A percentile compares a stretch with the other conserved stretches of the same genome.
These are phyloP conservation scores for Pogonophryne albipinna DNA, from an alignment of 2,797 vertebrate species.

Conservation along the genomic window DNA sequence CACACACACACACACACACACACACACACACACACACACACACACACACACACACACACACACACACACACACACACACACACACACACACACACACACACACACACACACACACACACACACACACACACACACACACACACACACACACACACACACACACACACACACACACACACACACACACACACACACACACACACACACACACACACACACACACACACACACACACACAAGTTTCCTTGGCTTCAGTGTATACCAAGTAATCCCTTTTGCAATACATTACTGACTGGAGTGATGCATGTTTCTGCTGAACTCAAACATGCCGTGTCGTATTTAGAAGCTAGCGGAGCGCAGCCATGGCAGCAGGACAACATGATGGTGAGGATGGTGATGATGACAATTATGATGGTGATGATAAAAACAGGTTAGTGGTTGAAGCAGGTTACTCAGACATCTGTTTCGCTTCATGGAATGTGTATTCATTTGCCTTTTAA, in stretches of 20 bases:
- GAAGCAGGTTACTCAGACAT: constrained; percentile 57
- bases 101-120: no score
- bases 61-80: no score
- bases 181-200: no score
- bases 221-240: constrained; percentile 29
- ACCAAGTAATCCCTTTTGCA: background rate
- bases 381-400: constrained; percentile 41
- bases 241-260: background rate
- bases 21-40: constrained; percentile 47
- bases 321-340: constrained; percentile 63
- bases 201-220: no score
- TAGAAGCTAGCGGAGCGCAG: constrained; percentile 19
- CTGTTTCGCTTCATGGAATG: background rate
- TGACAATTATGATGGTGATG: constrained; percentile 49
- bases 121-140: no score
- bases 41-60: constrained; percentile 9
- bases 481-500: no score
- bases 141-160: no score
- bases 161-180: no score
- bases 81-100: no score
- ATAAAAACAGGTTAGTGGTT: constrained; percentile 62
- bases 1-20: no score
- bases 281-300: background rate
- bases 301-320: constrained; percentile 11
- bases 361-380: background rate